Percentiles rank a stretch among this genome's conserved stretches.
Evolutionary conservation across 2,888 invertebrate species (phyloP).

Genomic region (Dolichopus griseipennis): DNA sequence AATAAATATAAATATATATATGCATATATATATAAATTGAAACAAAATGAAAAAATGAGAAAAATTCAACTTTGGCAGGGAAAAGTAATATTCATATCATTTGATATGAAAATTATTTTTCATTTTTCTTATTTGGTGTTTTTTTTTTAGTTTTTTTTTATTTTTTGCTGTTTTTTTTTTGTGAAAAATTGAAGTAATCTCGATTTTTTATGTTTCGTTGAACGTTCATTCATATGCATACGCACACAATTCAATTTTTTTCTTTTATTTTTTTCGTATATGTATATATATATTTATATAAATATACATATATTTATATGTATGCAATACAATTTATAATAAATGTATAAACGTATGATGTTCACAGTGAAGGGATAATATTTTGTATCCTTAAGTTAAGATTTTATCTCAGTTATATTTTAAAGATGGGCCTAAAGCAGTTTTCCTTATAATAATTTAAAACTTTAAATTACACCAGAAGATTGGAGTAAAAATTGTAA

Average conservation of each 20-base stretch:
- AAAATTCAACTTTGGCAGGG: not conserved
- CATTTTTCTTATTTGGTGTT: not conserved
- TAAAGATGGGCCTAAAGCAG: no score
- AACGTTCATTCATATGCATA: not conserved
- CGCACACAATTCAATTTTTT: not conserved
- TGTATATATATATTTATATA: no score
- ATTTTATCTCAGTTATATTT: no score
- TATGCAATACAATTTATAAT: no score
- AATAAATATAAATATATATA: not conserved
- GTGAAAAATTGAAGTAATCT: conserved; percentile 1
- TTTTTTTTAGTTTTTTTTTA: not conserved
- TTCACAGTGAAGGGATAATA: no score
- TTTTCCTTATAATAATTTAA: no score
- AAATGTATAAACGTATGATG: no score
- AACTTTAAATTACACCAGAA: no score
- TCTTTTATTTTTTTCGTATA: no score
- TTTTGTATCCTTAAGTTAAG: no score
- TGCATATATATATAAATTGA: not conserved
- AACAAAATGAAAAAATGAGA: not conserved
- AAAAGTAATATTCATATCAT: not conserved
- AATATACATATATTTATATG: no score
- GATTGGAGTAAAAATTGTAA: no score
- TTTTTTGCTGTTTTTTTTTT: not conserved
- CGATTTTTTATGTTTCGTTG: conserved; percentile 3
- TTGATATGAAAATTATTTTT: not conserved